Base-by-base conservation (phyloP, 2,888 invertebrate genomes). In the Tuberolachnus salignus region DNA sequence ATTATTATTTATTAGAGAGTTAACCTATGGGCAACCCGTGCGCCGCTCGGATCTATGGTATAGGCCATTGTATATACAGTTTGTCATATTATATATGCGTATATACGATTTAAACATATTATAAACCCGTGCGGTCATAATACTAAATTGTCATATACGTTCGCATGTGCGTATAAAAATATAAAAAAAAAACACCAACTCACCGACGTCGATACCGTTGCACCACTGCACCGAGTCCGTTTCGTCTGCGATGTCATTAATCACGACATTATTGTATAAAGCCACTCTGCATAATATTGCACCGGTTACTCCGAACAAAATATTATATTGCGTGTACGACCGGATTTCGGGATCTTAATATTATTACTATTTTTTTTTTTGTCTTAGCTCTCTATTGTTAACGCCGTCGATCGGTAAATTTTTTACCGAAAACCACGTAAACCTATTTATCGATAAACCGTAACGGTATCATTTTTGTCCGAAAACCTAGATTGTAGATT, bases 1-100 rank as follows among this genome's bases (percentile, higher is more conserved):
- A 19, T 64, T 64, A 42, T 14, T 59, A 49, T 61, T 63, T 63
- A 51, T 63, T 61, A 63, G 73, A 73, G 73, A 73, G 73, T 73
- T 73, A 73, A 73, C 63, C 73, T 51, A 53, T 42, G 73, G n/a
- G 34, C 63, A 63, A 73, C 61, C 73, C 59, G 46, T 23, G 57
- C 44, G 70, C 34, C 34, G 34, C 55, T 72, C 72, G 19, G 61
- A 51, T 72, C 72, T 34, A 72, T 34, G 6, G 3, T 34, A 6
- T 57, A 44, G 59, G 26, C 49, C 59, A 72, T 72, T 72, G 61
- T 72, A 26, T 19, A 8, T 3, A 3, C 13, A 26, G 13, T n/a
- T n/a, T n/a, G n/a, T 57, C 23, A 42, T 63, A n/a, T 42, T 42
- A 19, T 3, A 34, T 3, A 34, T 8, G 26, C 64, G 16, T 21